phyloP scores from a whole-genome alignment of 2,797 vertebrate species.

The Allochrocebus solatus region DNA sequence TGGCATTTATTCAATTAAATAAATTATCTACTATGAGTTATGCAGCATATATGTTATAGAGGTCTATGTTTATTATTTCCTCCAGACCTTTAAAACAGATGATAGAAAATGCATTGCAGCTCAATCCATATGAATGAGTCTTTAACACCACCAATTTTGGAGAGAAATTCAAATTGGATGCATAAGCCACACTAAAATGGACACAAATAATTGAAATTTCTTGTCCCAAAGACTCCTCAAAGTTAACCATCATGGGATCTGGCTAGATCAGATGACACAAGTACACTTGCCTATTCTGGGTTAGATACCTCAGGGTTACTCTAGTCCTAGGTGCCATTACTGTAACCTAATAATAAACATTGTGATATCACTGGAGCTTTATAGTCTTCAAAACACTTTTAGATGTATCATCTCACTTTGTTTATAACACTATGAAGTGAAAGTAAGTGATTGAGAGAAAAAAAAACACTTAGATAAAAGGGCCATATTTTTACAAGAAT shows the following conservation, averaged over 20 bases:
- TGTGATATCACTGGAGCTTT: neutral
- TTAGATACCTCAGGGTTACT: neutral
- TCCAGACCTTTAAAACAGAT: neutral
- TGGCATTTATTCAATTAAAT: neutral
- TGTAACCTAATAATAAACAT: neutral
- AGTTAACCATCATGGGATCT: neutral
- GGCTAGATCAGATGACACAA: neutral
- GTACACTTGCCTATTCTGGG: neutral
- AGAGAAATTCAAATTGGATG: neutral
- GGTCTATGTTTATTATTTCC: neutral
- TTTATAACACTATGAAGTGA: neutral
- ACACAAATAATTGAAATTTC: neutral
- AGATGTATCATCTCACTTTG: neutral
- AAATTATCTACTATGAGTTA: neutral
- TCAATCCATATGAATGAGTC: neutral
- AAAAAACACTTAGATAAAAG: neutral
- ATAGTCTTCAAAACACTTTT: neutral
- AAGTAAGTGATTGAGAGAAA: neutral
- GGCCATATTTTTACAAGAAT: neutral
- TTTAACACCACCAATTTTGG: neutral
- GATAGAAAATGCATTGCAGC: neutral
- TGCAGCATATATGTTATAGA: neutral
- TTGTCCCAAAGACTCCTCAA: neutral
- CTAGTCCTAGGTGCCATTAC: neutral
- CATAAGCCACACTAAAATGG: neutral